Evolutionary conservation across 2,888 invertebrate genomes (phyloP).

Genomic region (Lithophane socia): DNA sequence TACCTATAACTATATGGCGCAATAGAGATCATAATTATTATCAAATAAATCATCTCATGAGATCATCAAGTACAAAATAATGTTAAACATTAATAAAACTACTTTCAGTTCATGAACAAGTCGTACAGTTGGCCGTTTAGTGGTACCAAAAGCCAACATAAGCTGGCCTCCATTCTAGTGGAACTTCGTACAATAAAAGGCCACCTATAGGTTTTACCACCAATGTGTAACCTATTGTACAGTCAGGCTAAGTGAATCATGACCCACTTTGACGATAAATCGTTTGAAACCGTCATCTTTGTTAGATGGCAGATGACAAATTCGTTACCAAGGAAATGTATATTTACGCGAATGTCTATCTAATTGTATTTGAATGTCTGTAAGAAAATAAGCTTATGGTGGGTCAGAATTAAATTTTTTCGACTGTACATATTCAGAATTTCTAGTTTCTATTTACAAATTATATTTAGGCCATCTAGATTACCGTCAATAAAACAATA

Average conservation of each 20-base stretch:
- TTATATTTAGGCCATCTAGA: constrained; percentile 3
- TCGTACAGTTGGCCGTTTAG: background rate
- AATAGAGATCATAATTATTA: constrained; percentile 14
- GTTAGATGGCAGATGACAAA: no score
- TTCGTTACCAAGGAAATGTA: no score
- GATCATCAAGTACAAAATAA: constrained; percentile 14
- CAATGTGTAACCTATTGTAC: no score
- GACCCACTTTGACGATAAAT: no score
- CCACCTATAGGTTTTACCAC: no score
- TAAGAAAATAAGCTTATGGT: no score
- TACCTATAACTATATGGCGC: background rate
- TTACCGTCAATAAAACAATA: background rate
- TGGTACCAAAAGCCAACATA: background rate
- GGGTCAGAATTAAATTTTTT: no score
- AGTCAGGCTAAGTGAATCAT: no score
- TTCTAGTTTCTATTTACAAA: background rate
- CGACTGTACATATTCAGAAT: background rate
- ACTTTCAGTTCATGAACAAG: background rate
- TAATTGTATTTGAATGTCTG: no score
- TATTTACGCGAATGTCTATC: no score
- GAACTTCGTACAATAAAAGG: no score
- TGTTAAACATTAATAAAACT: background rate
- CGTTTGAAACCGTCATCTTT: no score
- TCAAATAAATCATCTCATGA: constrained; percentile 4
- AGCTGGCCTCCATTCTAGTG: background rate